phyloP scores from a whole-genome alignment of 1,140 invertebrate species.

The Panagrolaimus sp. region DNA sequence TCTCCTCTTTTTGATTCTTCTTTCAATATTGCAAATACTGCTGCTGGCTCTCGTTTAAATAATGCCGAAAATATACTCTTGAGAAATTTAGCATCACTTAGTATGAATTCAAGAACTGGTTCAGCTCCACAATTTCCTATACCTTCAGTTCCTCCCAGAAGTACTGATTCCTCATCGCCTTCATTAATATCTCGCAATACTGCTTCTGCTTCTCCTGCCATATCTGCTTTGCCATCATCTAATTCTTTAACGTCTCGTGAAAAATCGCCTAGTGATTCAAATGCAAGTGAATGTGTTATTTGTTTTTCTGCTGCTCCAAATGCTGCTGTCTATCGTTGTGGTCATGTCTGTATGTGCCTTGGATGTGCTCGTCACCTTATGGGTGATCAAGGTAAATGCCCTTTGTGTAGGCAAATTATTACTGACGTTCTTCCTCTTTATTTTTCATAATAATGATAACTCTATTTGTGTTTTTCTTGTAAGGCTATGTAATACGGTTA shows the following conservation, averaged over 20 bases:
- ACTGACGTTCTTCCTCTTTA: neutral
- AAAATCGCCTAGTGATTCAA: neutral
- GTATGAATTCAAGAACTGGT: too few relatives aligned
- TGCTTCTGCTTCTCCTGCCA: neutral
- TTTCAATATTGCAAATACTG: too few relatives aligned
- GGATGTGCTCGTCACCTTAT: constrained; percentile 1
- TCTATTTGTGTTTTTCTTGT: neutral
- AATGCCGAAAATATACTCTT: too few relatives aligned
- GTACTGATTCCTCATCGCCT: too few relatives aligned
- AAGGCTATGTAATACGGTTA: neutral
- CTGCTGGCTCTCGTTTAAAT: too few relatives aligned
- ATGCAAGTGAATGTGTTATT: neutral
- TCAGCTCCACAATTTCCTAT: too few relatives aligned
- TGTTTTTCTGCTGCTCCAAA: neutral
- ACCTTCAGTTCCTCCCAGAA: too few relatives aligned
- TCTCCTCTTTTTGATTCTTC: too few relatives aligned
- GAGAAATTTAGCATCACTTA: too few relatives aligned
- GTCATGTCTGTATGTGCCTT: constrained; percentile 8
- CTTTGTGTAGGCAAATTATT: neutral
- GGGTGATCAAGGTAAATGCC: neutral
- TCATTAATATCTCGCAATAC: neutral
- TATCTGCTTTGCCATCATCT: neutral
- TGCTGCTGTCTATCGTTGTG: neutral
- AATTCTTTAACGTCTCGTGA: neutral
- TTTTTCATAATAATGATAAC: too few relatives aligned